phyloP scores from a whole-genome alignment of 2,888 invertebrate species.

The Caenorhabditis sp. region DNA sequence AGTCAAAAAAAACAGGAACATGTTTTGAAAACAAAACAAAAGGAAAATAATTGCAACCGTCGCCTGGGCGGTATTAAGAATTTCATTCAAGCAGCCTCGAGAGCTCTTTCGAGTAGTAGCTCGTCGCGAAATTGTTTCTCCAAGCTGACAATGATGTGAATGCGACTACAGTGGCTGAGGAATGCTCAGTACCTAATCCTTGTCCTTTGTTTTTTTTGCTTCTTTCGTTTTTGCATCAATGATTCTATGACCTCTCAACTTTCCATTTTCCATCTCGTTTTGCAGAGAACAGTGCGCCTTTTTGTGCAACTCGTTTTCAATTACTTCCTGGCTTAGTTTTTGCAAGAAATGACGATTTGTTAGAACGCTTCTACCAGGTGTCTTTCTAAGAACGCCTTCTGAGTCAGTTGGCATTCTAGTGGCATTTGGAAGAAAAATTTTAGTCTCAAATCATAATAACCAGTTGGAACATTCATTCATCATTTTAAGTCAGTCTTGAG shows the following conservation, averaged over 20 bases:
- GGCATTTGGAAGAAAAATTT: no score
- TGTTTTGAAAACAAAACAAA: conserved; percentile 51
- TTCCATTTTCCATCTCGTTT: not conserved
- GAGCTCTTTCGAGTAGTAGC: conserved; percentile 31
- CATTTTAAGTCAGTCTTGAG: no score
- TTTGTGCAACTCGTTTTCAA: not conserved
- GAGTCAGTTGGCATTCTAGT: no score
- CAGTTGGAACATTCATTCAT: no score
- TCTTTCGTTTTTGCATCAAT: not conserved
- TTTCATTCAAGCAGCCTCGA: conserved; percentile 45
- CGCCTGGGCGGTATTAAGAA: conserved; percentile 42
- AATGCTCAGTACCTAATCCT: conserved; percentile 26
- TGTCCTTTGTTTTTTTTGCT: not conserved
- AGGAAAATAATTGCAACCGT: conserved; percentile 33
- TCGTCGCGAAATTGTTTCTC: conserved; percentile 40
- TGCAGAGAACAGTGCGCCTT: not conserved
- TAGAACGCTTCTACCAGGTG: no score
- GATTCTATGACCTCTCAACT: conserved; percentile 15
- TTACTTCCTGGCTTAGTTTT: conserved; percentile 11
- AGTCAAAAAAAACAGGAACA: not conserved
- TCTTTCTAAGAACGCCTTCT: no score
- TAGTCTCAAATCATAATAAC: no score
- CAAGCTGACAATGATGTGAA: conserved; percentile 2
- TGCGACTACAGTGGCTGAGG: conserved; percentile 34
- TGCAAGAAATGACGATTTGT: no score